Evolutionary conservation across 2,113 vertebrate species (phyloP).

Genomic region (Ceratotherium simum): DNA sequence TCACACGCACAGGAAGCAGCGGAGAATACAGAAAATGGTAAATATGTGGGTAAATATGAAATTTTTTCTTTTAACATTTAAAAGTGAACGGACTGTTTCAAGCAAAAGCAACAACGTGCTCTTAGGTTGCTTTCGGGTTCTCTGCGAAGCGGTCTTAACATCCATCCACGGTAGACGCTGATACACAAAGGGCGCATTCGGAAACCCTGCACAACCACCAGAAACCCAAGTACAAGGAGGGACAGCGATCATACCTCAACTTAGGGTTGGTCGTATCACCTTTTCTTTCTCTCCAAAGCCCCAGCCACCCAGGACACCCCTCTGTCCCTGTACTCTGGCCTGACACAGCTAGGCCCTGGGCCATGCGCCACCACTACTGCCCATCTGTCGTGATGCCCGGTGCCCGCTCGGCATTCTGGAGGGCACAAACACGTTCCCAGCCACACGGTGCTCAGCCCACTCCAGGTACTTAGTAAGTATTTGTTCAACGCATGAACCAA

Average conservation of each 20-base stretch:
- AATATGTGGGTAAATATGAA: not conserved
- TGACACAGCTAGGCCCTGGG: not conserved
- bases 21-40: too few species aligned
- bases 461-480: not conserved
- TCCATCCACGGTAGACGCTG: accelerated
- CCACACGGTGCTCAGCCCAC: not conserved
- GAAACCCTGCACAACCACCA: not conserved
- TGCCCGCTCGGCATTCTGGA: not conserved
- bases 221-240: not conserved
- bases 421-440: not conserved
- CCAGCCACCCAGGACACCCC: not conserved
- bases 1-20: not conserved
- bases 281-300: not conserved
- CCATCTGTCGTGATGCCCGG: not conserved
- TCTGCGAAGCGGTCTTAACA: not conserved
- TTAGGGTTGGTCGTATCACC: too few species aligned
- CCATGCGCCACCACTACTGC: not conserved
- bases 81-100: not conserved
- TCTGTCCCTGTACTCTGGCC: not conserved
- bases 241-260: too few species aligned
- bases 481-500: not conserved
- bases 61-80: not conserved
- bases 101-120: not conserved
- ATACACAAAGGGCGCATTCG: not conserved
- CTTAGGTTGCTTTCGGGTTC: not conserved